phyloP scores from a whole-genome alignment of 2,797 vertebrate species.

The Coregonus suidteri region DNA sequence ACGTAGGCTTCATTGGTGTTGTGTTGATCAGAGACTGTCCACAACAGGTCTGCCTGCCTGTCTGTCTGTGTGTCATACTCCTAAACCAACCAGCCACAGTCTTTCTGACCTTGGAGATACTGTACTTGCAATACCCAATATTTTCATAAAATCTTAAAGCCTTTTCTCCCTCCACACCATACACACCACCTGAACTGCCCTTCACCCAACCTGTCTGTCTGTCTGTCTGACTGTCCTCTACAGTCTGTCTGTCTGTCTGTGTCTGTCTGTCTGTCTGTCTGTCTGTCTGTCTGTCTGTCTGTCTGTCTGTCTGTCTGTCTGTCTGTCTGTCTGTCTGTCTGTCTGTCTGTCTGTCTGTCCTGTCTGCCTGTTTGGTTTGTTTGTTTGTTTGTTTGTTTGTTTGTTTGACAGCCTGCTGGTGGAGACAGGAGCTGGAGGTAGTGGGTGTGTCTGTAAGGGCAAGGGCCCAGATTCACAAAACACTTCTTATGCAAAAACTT shows the following conservation, averaged over 20 bases:
- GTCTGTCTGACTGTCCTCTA: neutral
- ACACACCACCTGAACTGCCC: neutral
- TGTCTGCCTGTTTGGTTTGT: fast-evolving
- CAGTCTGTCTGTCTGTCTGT: too few species aligned
- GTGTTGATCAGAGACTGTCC: neutral
- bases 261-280: too few species aligned
- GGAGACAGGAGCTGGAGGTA: too few species aligned
- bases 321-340: too few species aligned
- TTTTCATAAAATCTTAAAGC: neutral
- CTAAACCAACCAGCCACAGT: neutral
- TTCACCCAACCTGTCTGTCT: neutral
- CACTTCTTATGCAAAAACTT: too few species aligned
- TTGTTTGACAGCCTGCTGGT: too few species aligned
- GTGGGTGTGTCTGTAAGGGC: neutral
- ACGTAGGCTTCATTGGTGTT: neutral
- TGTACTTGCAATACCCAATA: neutral
- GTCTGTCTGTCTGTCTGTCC: too few species aligned
- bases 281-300: too few species aligned
- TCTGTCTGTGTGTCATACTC: neutral
- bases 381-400: fast-evolving
- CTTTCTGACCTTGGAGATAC: too few species aligned
- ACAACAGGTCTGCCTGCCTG: neutral
- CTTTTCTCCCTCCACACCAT: neutral
- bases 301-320: too few species aligned
- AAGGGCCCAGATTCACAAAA: neutral